Conservation (phyloP, 2,113 vertebrate genomes). For the Climacteris rufus region DNA sequence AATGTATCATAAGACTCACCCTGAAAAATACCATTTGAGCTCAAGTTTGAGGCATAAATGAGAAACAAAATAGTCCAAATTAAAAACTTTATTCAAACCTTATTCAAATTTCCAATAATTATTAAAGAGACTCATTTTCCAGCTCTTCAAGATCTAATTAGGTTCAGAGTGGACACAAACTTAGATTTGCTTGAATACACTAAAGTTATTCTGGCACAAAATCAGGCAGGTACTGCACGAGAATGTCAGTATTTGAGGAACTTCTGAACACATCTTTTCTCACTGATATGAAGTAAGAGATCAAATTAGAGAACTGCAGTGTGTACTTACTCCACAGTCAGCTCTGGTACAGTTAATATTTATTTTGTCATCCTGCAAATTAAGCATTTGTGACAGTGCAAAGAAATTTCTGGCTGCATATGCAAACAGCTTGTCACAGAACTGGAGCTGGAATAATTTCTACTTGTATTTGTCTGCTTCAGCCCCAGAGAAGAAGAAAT, state of each 20-base stretch:
- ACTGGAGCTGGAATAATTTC: neutral
- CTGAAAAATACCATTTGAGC: neutral
- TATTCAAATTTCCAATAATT: neutral
- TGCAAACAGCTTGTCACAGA: neutral
- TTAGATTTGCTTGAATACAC: neutral
- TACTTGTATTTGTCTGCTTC: neutral
- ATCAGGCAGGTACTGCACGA: neutral
- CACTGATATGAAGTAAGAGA: neutral
- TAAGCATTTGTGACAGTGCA: constrained; percentile 9
- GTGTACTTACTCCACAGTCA: neutral
- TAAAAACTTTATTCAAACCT: neutral
- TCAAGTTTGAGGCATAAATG: neutral
- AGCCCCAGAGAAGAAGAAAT: neutral
- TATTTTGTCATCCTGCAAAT: neutral
- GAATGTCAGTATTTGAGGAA: neutral
- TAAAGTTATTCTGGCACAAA: neutral
- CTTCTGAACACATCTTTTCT: neutral
- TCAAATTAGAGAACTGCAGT: neutral
- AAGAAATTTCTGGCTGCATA: neutral
- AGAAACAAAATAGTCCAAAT: neutral
- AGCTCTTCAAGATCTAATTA: neutral
- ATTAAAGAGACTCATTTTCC: neutral
- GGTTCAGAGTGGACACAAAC: neutral
- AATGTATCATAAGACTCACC: neutral
- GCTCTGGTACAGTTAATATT: neutral